Percentiles rank a stretch among this genome's conserved stretches.
Evolutionary conservation across 2,113 vertebrate species (phyloP).

Genomic region (Prinia subflava): DNA sequence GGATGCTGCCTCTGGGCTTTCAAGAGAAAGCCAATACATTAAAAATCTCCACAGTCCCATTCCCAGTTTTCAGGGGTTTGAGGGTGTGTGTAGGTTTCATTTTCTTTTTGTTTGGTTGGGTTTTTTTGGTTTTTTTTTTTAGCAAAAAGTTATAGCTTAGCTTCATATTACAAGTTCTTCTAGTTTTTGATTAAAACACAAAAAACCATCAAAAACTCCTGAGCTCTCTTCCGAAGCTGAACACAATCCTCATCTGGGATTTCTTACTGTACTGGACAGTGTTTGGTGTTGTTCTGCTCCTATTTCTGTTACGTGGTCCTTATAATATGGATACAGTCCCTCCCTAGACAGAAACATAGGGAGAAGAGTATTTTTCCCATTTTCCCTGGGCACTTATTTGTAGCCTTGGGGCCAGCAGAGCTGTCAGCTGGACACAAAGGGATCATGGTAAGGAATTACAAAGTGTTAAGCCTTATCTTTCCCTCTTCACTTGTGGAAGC

Average conservation of each 20-base stretch:
- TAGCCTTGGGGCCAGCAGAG: background rate
- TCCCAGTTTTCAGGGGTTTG: accelerated
- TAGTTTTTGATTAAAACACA: background rate
- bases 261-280: background rate
- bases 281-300: background rate
- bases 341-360: accelerated
- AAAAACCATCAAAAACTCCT: accelerated
- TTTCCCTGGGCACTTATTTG: background rate
- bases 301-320: background rate
- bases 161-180: background rate
- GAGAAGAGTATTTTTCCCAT: background rate
- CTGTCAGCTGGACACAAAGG: background rate
- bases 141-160: background rate
- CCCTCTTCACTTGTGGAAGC: background rate
- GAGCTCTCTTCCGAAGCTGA: background rate
- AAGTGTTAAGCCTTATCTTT: background rate
- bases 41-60: background rate
- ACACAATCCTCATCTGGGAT: background rate
- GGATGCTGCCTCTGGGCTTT: background rate
- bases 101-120: background rate
- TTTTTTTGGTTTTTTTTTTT: too few species aligned
- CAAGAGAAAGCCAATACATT: background rate
- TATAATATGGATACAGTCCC: accelerated
- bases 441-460: background rate
- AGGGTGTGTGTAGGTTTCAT: accelerated